Evolutionary conservation across 2,797 vertebrate species (phyloP).

Genomic region (Acrossocheilus wenchowensis): DNA sequence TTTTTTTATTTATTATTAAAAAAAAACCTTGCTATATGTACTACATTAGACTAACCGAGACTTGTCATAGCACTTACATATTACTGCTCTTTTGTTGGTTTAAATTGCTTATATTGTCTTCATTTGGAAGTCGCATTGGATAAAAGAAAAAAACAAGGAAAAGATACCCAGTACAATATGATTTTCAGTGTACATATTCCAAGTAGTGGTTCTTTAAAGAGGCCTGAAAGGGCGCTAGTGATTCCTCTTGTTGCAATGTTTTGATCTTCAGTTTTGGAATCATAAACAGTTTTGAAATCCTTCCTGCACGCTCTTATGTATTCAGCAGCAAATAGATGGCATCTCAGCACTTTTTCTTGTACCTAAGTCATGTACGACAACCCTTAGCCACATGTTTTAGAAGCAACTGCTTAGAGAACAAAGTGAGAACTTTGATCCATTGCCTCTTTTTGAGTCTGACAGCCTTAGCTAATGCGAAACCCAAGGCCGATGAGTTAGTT

Average conservation of each 20-base stretch:
- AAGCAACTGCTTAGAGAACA: slow-evolving; percentile 9
- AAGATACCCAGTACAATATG: not conserved
- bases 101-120: not conserved
- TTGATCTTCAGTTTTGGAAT: not conserved
- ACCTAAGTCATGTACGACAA: not conserved
- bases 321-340: not conserved
- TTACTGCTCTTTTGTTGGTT: too few species aligned
- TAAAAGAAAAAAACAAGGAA: not conserved
- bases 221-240: not conserved
- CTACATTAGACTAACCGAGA: too few species aligned
- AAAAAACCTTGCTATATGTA: too few species aligned
- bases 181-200: not conserved
- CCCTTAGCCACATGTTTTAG: slow-evolving; percentile 1
- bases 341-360: not conserved
- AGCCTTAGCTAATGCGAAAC: not conserved
- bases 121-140: not conserved
- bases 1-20: too few species aligned
- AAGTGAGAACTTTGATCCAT: slow-evolving; percentile 31
- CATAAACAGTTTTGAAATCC: not conserved
- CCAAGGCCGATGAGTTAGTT: slow-evolving; percentile 13
- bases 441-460: slow-evolving; percentile 5
- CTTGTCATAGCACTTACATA: too few species aligned
- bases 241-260: not conserved
- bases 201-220: not conserved
- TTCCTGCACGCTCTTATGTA: not conserved